phyloP scores from a whole-genome alignment of 2,113 vertebrate species.

The Aspiorhynchus laticeps region DNA sequence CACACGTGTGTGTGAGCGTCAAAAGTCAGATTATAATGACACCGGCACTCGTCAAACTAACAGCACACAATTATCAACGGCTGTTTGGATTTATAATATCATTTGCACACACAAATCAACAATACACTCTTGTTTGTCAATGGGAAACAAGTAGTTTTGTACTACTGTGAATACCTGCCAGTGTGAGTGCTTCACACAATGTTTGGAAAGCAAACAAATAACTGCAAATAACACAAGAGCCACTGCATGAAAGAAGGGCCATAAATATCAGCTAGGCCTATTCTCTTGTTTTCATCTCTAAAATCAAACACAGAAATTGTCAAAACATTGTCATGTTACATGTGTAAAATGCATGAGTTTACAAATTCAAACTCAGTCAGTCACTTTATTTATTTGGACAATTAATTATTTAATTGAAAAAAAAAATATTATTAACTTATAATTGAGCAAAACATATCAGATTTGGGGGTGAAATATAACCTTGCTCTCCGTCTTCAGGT shows the following conservation, averaged over 20 bases:
- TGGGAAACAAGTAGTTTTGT: constrained; percentile 11
- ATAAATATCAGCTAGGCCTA: background rate
- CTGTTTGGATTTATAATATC: constrained; percentile 2
- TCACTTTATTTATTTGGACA: too few species aligned
- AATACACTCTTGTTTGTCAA: background rate
- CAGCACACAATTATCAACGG: background rate
- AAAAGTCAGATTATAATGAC: background rate
- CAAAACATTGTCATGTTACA: background rate
- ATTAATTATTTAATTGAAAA: too few species aligned
- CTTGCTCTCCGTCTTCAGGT: too few species aligned
- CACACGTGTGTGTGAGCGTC: background rate
- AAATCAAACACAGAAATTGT: background rate
- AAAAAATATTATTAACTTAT: too few species aligned
- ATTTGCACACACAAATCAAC: background rate
- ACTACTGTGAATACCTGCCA: background rate
- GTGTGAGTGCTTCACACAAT: background rate
- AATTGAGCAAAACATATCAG: too few species aligned
- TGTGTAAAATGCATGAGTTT: background rate
- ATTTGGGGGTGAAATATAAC: too few species aligned
- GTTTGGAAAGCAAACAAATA: background rate
- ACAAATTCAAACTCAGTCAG: too few species aligned
- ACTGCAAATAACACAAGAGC: background rate
- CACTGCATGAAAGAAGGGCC: background rate
- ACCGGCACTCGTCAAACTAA: background rate
- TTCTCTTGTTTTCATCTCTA: background rate